Evolutionary conservation across 2,888 invertebrate genomes (phyloP).

Genomic region (Drosophila ustulata): DNA sequence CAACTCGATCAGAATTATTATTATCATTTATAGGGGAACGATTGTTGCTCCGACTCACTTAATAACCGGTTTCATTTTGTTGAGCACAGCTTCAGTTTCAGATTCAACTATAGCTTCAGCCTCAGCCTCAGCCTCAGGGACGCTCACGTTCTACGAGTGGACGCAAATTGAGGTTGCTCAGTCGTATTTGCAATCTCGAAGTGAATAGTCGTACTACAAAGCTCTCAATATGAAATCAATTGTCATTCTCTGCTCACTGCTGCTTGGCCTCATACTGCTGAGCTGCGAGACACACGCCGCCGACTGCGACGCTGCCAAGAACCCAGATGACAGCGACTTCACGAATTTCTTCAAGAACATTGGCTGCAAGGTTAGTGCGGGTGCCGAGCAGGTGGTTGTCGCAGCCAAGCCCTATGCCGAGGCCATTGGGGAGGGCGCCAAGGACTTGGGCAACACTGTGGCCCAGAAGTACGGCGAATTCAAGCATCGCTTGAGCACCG

Average conservation of each 20-base stretch:
- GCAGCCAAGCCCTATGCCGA: constrained; percentile 79
- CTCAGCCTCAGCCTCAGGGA: background rate
- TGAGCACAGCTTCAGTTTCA: constrained; percentile 5
- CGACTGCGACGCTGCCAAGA: constrained; percentile 65
- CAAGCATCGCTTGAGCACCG: constrained; percentile 78
- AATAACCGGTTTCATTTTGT: constrained; percentile 10
- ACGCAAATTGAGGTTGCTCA: constrained; percentile 22
- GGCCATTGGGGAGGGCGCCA: constrained; percentile 78
- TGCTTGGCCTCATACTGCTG: constrained; percentile 58
- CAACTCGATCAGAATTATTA: background rate
- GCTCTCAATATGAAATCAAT: constrained; percentile 65
- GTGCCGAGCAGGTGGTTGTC: constrained; percentile 76
- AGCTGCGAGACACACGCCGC: constrained; percentile 29
- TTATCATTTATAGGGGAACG: background rate
- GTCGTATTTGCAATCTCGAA: constrained; percentile 44
- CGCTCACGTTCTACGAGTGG: background rate
- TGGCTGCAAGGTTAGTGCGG: constrained; percentile 80
- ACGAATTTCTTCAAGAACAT: constrained; percentile 77
- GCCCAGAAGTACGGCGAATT: constrained; percentile 80
- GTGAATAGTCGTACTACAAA: constrained; percentile 39
- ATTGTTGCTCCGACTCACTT: background rate
- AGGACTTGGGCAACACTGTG: constrained; percentile 76
- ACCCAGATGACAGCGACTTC: constrained; percentile 74
- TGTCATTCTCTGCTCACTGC: constrained; percentile 48
- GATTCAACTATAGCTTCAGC: background rate